Evolutionary conservation across 64 coral and sea anemone genomes (phyloP), one percentile per base, ranked within the genome.

Genomic region (Anthopleura sola): DNA sequence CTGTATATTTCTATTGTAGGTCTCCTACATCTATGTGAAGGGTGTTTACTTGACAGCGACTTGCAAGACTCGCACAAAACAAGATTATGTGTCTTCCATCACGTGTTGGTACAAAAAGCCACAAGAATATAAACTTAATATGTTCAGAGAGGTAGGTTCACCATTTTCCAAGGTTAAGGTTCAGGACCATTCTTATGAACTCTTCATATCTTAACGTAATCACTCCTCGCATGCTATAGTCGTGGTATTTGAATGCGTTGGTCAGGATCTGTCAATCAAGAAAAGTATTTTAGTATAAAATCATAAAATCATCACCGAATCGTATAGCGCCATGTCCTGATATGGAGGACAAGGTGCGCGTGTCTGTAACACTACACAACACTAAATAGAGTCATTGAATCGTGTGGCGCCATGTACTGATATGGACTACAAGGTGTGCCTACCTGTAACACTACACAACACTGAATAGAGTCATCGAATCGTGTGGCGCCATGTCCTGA

Each of bases 401-500:
- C n/a, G n/a, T n/a, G n/a, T n/a, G n/a, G n/a, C n/a, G n/a, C n/a
- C n/a, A n/a, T n/a, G 40, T 44, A 3, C 40, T 6, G 1, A 44
- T 44, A 44, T 44, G 40, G 40, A 44, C 40, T 3, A 8, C 40
- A 8, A 3, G 40, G 40, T 44, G 16, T 13, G 31, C 3, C 15
- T 84, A 98, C 95, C 95, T 98, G 88, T 58, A 98, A 80, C 17
- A 98, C 78, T 13, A 98, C 89, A 83, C 92, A 98, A 40, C 95
- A 98, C 51, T 98, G 95, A 47, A 98, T 98, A 86, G 94, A 98
- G 74, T 98, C 95, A 87, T 98, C 95, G 87, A 98, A 98, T 60
- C 85, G 55, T 68, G 94, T 94, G 11, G 86, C 85, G 12, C 89
- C 92, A 54, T 51, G 34, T 34, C 88, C 92, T 74, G 81, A 86